These are phyloP conservation scores for Drosophila peninsularis DNA, from an alignment of 2,888 invertebrate species.

Conservation along the genomic window DNA sequence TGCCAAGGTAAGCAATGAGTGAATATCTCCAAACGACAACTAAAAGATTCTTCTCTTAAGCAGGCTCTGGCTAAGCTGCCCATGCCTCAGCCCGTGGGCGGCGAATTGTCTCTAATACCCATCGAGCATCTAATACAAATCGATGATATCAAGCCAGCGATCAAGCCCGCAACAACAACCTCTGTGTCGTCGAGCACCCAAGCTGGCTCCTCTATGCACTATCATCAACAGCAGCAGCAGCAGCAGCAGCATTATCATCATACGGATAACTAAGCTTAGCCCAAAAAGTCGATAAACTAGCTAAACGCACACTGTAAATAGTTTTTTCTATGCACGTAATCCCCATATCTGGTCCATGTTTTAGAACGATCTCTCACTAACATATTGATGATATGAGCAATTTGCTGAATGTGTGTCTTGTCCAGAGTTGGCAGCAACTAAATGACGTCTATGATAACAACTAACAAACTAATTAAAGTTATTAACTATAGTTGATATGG, in stretches of 20 bases:
- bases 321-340: conserved; percentile 70
- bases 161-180: conserved; percentile 64
- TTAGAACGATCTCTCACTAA: conserved; percentile 40
- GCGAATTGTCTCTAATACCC: conserved; percentile 93
- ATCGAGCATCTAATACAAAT: conserved; percentile 92
- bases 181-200: conserved; percentile 50
- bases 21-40: too few relatives aligned
- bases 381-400: conserved; percentile 72
- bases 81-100: conserved; percentile 88
- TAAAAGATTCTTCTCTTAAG: neutral
- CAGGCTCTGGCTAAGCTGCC: conserved; percentile 85
- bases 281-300: neutral
- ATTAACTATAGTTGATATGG: conserved; percentile 13
- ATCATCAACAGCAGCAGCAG: conserved; percentile 26
- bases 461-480: conserved; percentile 8
- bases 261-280: conserved; percentile 62
- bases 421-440: conserved; percentile 76
- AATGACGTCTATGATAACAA: conserved; percentile 32
- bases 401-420: conserved; percentile 79
- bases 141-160: conserved; percentile 86
- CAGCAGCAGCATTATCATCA: conserved; percentile 51
- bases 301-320: conserved; percentile 67
- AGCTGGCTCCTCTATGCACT: conserved; percentile 55
- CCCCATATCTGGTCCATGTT: conserved; percentile 47
- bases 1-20: conserved; percentile 80